A percentile compares a stretch with the other conserved stretches of the same genome.
These are phyloP conservation scores for Sparus aurata DNA, from an alignment of 2,797 vertebrate genomes.

Conservation along the genomic window DNA sequence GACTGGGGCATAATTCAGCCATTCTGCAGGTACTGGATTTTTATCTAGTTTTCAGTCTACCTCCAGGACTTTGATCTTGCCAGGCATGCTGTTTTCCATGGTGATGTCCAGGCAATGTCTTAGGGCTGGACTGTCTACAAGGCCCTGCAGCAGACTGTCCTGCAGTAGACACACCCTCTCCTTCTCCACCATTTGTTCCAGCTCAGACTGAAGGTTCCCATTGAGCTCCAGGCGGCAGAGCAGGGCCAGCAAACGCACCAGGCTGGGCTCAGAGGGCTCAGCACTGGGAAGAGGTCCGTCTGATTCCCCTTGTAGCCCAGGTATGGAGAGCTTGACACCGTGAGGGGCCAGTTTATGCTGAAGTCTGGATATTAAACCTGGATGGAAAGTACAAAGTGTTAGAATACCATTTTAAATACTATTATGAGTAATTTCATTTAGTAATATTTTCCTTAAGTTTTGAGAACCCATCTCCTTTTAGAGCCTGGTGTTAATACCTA, in stretches of 20 bases:
- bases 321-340: slow-evolving; percentile 88
- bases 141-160: slow-evolving; percentile 89
- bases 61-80: slow-evolving; percentile 92
- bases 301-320: slow-evolving; percentile 81
- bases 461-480: background rate
- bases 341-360: slow-evolving; percentile 88
- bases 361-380: slow-evolving; percentile 88
- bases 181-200: slow-evolving; percentile 88
- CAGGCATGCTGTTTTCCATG: slow-evolving; percentile 88
- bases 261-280: slow-evolving; percentile 75
- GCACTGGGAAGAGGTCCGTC: slow-evolving; percentile 37
- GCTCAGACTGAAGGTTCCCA: slow-evolving; percentile 91
- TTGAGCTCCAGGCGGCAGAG: slow-evolving; percentile 93
- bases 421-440: too few relatives aligned
- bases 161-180: slow-evolving; percentile 88
- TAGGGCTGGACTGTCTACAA: slow-evolving; percentile 85
- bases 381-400: background rate
- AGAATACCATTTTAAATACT: too few relatives aligned
- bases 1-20: background rate
- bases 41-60: slow-evolving; percentile 71
- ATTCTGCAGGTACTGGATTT: background rate
- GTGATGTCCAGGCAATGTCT: slow-evolving; percentile 90
- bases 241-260: slow-evolving; percentile 87
- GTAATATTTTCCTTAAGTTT: too few relatives aligned
- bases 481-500: background rate